Conservation (phyloP, 2,797 vertebrate genomes). For the Luscinia megarhynchos region DNA sequence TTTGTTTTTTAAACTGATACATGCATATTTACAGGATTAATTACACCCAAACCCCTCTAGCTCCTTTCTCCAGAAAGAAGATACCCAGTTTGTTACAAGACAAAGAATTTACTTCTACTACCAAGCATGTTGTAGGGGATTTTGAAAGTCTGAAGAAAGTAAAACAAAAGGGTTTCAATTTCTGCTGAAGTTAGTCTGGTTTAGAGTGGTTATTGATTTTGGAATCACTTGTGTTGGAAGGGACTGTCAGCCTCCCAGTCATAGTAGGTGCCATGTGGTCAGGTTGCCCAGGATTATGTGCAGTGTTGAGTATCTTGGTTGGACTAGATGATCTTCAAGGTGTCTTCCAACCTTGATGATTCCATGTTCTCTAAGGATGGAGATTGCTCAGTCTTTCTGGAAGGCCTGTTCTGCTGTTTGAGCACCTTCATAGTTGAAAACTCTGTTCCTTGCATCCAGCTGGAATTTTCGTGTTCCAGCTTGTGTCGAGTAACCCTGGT, state of each 20-base stretch:
- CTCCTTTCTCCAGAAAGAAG: background rate
- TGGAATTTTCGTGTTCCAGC: background rate
- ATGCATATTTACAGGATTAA: background rate
- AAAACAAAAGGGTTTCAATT: background rate
- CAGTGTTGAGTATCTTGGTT: background rate
- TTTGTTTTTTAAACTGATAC: background rate
- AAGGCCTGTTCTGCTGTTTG: background rate
- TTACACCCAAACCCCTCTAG: background rate
- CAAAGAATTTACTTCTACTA: background rate
- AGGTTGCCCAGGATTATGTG: background rate
- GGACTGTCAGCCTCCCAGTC: background rate
- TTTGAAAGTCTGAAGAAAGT: background rate
- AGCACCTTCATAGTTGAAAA: background rate
- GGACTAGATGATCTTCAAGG: background rate
- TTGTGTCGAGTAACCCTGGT: background rate
- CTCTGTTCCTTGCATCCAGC: background rate
- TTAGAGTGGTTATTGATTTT: background rate
- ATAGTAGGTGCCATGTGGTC: background rate
- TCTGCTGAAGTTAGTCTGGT: background rate
- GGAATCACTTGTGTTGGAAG: background rate
- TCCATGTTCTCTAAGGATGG: background rate
- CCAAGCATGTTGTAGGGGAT: background rate
- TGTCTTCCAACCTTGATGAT: background rate
- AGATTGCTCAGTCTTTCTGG: background rate
- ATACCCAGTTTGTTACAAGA: background rate